phyloP scores from a whole-genome alignment of 2,888 invertebrate species.

The Adelognathus sp. region DNA sequence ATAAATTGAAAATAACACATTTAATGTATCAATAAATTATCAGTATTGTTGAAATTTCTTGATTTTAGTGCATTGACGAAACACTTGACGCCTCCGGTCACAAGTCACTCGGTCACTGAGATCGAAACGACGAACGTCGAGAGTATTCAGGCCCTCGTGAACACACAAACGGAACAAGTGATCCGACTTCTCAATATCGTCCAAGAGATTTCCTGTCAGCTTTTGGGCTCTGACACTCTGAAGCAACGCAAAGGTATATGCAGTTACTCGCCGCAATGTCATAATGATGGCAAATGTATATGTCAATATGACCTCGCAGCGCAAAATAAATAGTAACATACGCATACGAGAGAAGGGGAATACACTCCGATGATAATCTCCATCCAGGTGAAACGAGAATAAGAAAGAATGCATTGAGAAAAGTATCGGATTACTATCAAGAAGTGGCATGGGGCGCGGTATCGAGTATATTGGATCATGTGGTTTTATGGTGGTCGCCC shows the following conservation, averaged over 20 bases:
- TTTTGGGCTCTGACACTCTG: conserved; percentile 85
- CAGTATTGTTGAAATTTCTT: neutral
- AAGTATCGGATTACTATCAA: conserved; percentile 87
- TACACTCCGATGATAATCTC: neutral
- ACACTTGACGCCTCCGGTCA: conserved; percentile 86
- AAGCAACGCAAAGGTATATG: conserved; percentile 83
- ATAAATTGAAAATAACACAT: neutral
- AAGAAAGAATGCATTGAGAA: conserved; percentile 84
- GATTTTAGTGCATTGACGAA: conserved; percentile 86
- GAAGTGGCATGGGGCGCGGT: conserved; percentile 91
- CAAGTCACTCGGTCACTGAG: conserved; percentile 80
- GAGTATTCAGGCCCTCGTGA: conserved; percentile 86
- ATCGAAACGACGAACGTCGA: conserved; percentile 81
- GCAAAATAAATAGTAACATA: conserved; percentile 22
- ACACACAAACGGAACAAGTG: conserved; percentile 87
- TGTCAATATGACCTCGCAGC: neutral
- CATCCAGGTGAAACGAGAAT: conserved; percentile 84
- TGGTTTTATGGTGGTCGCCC: conserved; percentile 92
- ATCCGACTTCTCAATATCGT: conserved; percentile 84
- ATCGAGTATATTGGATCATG: conserved; percentile 90
- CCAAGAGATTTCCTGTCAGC: conserved; percentile 83
- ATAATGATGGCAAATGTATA: neutral
- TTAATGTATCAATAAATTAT: neutral
- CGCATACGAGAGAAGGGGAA: neutral
- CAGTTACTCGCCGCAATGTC: too few species aligned